These are phyloP conservation scores for Decapterus maruadsi DNA, from an alignment of 2,797 vertebrate genomes.

Conservation along the genomic window DNA sequence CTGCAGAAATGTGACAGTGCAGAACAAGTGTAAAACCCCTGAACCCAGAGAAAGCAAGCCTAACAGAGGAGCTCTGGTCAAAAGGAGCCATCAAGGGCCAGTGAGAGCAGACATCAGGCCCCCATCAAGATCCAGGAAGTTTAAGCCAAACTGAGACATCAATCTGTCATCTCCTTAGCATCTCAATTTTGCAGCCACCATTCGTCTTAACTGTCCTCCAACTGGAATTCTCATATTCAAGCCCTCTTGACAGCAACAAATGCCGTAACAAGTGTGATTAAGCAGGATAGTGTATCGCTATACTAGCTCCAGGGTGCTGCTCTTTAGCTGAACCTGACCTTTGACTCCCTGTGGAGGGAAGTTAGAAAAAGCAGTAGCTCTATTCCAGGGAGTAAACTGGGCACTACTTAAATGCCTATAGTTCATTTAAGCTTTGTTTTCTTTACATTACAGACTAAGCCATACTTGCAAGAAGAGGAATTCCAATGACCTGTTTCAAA, in stretches of 20 bases:
- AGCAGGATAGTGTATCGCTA: conserved; percentile 9
- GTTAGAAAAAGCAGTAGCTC: neutral
- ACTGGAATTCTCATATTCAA: conserved; percentile 49
- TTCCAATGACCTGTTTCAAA: neutral
- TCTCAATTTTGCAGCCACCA: conserved; percentile 26
- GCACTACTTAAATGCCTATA: neutral
- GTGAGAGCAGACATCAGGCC: neutral
- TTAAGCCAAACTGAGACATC: conserved; percentile 46
- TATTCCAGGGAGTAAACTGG: neutral
- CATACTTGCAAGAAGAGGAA: neutral
- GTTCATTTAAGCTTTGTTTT: conserved; percentile 1
- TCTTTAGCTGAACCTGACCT: conserved; percentile 33
- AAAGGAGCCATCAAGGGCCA: conserved; percentile 23
- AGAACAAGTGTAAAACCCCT: conserved; percentile 52
- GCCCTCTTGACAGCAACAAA: conserved; percentile 33
- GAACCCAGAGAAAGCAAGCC: conserved; percentile 13
- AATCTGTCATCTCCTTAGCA: conserved; percentile 57
- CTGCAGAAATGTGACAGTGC: conserved; percentile 23
- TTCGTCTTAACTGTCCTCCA: conserved; percentile 39
- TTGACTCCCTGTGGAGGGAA: conserved; percentile 10
- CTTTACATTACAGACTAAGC: conserved; percentile 3
- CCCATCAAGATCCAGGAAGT: conserved; percentile 42
- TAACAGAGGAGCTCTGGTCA: conserved; percentile 27
- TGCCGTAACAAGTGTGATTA: conserved; percentile 35
- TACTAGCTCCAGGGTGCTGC: neutral